Base-by-base conservation (phyloP, 1,140 invertebrate genomes). In the Piezodorus guildinii region DNA sequence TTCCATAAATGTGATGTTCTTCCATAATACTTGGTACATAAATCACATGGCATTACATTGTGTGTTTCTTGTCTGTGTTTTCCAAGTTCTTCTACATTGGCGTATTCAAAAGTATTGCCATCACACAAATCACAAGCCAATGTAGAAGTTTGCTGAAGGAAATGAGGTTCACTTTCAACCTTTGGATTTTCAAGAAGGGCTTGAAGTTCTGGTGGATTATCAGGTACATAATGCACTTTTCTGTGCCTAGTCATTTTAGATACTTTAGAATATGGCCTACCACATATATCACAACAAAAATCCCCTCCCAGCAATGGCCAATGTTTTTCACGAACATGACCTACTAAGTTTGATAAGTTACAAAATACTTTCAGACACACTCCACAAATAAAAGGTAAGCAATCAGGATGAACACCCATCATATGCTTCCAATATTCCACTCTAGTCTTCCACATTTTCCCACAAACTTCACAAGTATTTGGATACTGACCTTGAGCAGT, bases 1-100 rank as follows among this genome's bases (percentile, higher is more conserved):
- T 84, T 84, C 81, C 81, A 83, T 9, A 84, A 68, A 67, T 83
- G 81, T 3, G 81, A 81, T 1, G 80, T 82, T 9, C 81, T 70
- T 0, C 80, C 81, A 52, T 83, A 83, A 63, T 77, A 82, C 67
- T 83, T 83, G 64, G 78, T 79, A 68, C 82, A 83, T 1, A 83
- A 69, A 71, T 83, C 82, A 65, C 82, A 83, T 2, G 81, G 81
- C 63, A 81, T 81, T 3, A 82, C 75, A 21, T 75, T 75, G 67
- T 83, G 82, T 34, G 74, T 69, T 17, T 74, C 73, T 61, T 78
- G 71, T n/a, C 80, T 71, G 69, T 83, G 82, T 62, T 77, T 75
- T 56, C 77, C 77, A 12, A 83, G 74, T 39, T 79, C 78, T 34
- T 80, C 77, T 21, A 80, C 73, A 43, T 70, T 74, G 9, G 72